Conservation (phyloP, 2,888 invertebrate genomes). For the Tetanocera ferruginea region DNA sequence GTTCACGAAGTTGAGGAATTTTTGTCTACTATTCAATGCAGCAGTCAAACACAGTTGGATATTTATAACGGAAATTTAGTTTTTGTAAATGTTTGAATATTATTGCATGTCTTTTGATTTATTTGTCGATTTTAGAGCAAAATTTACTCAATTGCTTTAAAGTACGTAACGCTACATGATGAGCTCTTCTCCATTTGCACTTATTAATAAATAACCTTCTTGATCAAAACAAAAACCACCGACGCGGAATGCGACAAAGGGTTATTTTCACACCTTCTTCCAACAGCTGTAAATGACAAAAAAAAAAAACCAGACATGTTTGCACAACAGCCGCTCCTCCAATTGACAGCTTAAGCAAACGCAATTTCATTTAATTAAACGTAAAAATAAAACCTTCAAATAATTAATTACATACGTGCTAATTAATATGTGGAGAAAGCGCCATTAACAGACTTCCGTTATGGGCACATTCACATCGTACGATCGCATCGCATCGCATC, state of each 20-base stretch:
- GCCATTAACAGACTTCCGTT: slow-evolving; percentile 2
- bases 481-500: neutral
- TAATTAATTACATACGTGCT: neutral
- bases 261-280: too few relatives aligned
- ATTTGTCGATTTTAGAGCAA: neutral
- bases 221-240: too few relatives aligned
- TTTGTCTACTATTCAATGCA: neutral
- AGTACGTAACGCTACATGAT: too few relatives aligned
- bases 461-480: neutral
- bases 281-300: too few relatives aligned
- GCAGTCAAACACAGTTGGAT: slow-evolving; percentile 18
- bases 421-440: slow-evolving; percentile 17
- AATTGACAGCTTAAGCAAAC: slow-evolving; percentile 7
- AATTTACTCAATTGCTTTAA: too few relatives aligned
- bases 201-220: too few relatives aligned
- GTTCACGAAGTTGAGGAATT: slow-evolving; percentile 21
- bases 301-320: too few relatives aligned
- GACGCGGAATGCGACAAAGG: too few relatives aligned
- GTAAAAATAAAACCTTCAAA: neutral
- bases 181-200: too few relatives aligned
- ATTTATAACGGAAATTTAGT: slow-evolving; percentile 35
- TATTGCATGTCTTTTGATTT: neutral
- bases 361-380: neutral
- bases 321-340: neutral
- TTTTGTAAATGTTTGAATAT: neutral